Percentiles rank a stretch among this genome's conserved stretches.
Evolutionary conservation across 2,113 vertebrate genomes (phyloP).

Genomic region (Vireo altiloquus): DNA sequence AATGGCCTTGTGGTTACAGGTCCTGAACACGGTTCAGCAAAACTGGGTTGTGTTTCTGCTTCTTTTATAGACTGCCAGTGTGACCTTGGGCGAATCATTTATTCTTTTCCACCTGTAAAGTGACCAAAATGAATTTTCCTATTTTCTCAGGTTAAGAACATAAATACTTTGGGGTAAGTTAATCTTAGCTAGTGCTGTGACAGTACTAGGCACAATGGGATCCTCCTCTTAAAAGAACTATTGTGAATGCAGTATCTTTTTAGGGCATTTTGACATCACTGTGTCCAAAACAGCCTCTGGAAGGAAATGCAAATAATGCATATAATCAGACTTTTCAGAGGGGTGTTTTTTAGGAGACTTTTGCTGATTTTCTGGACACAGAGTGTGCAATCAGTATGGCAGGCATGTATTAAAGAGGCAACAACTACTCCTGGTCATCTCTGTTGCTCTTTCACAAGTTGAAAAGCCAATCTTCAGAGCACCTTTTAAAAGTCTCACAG

Average conservation of each 20-base stretch:
- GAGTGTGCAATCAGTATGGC: background rate
- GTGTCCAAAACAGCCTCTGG: background rate
- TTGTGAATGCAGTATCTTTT: background rate
- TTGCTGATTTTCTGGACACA: background rate
- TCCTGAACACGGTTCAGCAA: background rate
- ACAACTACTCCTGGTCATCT: background rate
- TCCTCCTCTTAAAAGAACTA: background rate
- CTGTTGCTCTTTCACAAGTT: background rate
- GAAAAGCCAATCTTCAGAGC: background rate
- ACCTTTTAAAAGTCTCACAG: background rate
- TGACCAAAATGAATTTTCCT: background rate
- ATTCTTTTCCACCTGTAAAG: slow-evolving; percentile 9
- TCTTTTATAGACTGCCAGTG: background rate
- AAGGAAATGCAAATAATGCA: background rate
- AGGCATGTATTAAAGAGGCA: background rate
- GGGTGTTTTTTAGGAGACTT: background rate
- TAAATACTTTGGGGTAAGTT: background rate
- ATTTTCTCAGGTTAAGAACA: background rate
- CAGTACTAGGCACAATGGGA: background rate
- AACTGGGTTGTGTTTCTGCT: background rate
- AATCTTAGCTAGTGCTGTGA: background rate
- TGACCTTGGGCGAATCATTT: background rate
- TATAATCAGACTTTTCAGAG: background rate
- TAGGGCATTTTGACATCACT: background rate
- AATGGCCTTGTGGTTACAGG: background rate